phyloP scores from a whole-genome alignment of 2,113 vertebrate species.

The Calidris pygmaea region DNA sequence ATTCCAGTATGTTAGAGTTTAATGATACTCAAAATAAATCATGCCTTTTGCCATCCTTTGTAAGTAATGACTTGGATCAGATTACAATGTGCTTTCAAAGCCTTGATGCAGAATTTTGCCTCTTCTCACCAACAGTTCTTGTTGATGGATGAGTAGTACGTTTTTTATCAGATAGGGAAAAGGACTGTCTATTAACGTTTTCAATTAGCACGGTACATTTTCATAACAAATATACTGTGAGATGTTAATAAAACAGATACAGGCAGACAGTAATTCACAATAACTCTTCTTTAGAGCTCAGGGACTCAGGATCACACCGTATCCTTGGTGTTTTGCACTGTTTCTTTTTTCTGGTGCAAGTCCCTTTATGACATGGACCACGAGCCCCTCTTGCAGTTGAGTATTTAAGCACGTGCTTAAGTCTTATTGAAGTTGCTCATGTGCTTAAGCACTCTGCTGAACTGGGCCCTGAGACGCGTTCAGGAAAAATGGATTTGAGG shows the following conservation, averaged over 20 bases:
- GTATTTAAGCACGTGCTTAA: neutral
- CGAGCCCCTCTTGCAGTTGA: neutral
- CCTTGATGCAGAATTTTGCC: neutral
- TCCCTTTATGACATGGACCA: neutral
- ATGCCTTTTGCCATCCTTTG: neutral
- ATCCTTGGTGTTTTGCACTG: neutral
- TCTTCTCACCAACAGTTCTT: neutral
- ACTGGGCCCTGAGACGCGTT: fast-evolving
- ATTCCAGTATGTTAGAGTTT: neutral
- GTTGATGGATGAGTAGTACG: neutral
- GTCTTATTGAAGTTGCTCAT: neutral
- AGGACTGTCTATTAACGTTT: neutral
- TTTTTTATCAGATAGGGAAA: neutral
- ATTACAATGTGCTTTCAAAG: neutral
- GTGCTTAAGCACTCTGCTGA: neutral
- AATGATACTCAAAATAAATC: neutral
- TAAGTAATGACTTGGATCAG: neutral
- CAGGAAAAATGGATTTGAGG: neutral
- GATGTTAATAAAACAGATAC: neutral
- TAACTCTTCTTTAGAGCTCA: neutral
- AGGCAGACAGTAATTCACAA: neutral
- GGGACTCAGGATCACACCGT: fast-evolving
- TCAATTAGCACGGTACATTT: neutral
- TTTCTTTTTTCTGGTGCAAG: neutral
- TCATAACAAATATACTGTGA: neutral